Evolutionary conservation across 2,113 vertebrate species (phyloP).

Genomic region (Gnathonemus longibarbis): DNA sequence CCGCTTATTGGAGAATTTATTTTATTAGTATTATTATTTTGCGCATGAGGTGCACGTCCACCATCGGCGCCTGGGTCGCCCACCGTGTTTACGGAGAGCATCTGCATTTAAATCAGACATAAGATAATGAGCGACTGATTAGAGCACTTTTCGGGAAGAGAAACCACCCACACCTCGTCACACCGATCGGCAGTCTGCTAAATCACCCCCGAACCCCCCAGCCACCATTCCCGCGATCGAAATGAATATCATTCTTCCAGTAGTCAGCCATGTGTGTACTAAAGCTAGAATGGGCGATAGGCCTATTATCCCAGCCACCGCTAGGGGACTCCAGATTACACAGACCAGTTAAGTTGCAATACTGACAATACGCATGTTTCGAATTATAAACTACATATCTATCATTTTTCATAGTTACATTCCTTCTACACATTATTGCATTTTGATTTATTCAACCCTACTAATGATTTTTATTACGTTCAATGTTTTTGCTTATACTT

Average conservation of each 20-base stretch:
- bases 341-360: background rate
- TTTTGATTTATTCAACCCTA: background rate
- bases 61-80: background rate
- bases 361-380: background rate
- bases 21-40: background rate
- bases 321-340: background rate
- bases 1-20: background rate
- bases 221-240: background rate
- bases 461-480: background rate
- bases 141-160: background rate
- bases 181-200: background rate
- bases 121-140: background rate
- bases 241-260: background rate
- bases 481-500: background rate
- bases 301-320: background rate
- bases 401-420: background rate
- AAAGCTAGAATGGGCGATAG: background rate
- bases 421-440: background rate
- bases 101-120: background rate
- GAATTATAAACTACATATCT: background rate
- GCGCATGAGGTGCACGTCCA: background rate
- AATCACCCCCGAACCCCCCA: background rate
- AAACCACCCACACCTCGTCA: background rate
- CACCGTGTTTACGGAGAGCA: background rate
- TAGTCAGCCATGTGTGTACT: background rate